A percentile compares a stretch with the other conserved stretches of the same genome.
phyloP scores from a whole-genome alignment of 1,140 invertebrate species.

The Hypsibius dujardini region DNA sequence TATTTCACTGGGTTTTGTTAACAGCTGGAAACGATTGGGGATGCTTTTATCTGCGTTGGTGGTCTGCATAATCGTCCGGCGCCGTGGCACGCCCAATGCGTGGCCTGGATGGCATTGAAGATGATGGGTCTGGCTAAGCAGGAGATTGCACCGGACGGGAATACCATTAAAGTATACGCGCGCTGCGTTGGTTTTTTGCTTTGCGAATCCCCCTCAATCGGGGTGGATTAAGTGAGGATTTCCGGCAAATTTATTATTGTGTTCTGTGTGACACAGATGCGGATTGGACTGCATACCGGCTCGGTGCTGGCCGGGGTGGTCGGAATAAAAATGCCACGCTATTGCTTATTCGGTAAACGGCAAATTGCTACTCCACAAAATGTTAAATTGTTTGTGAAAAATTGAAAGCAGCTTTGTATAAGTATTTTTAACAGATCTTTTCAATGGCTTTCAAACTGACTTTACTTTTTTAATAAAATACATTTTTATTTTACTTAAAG shows the following conservation, averaged over 20 bases:
- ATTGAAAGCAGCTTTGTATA: too few relatives aligned
- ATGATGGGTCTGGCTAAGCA: slow-evolving; percentile 74
- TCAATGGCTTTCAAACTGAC: slow-evolving; percentile 2
- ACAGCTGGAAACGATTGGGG: slow-evolving; percentile 78
- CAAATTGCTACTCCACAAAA: too few relatives aligned
- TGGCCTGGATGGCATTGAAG: slow-evolving; percentile 77
- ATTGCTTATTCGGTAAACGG: slow-evolving; percentile 53
- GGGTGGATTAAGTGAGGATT: background rate
- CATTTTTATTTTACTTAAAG: too few relatives aligned
- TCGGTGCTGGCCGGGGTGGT: slow-evolving; percentile 71
- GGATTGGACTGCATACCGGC: slow-evolving; percentile 76
- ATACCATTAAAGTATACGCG: slow-evolving; percentile 63
- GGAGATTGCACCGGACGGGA: slow-evolving; percentile 69
- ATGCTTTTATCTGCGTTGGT: slow-evolving; percentile 83
- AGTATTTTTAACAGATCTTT: too few relatives aligned
- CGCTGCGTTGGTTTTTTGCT: too few relatives aligned
- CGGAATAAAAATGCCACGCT: slow-evolving; percentile 46
- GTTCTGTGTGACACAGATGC: slow-evolving; percentile 50
- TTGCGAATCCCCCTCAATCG: too few relatives aligned
- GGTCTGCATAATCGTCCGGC: slow-evolving; percentile 59
- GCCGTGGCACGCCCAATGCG: slow-evolving; percentile 69
- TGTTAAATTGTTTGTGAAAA: too few relatives aligned
- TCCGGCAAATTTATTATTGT: background rate
- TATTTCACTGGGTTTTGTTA: background rate
- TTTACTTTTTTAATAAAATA: too few relatives aligned